These are phyloP conservation scores for Acrossocheilus wenchowensis DNA, from an alignment of 2,797 vertebrate species.

Conservation along the genomic window DNA sequence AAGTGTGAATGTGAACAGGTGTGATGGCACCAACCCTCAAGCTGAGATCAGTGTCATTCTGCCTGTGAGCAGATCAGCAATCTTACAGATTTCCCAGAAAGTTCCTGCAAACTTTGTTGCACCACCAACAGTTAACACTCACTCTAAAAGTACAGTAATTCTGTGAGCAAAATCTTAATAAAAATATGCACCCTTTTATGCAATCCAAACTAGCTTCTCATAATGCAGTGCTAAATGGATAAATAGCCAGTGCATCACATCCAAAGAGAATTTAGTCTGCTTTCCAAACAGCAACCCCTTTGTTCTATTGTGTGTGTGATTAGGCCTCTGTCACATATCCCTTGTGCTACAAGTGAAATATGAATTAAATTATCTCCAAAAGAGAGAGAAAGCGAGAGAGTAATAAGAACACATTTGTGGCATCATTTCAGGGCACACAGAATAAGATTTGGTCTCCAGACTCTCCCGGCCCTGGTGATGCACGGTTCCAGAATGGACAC, in stretches of 20 bases:
- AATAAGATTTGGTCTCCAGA: slow-evolving; percentile 79
- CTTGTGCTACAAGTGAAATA: slow-evolving; percentile 90
- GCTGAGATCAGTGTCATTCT: not conserved
- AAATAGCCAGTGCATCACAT: slow-evolving; percentile 13
- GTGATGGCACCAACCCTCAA: not conserved
- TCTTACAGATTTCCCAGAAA: slow-evolving; percentile 6
- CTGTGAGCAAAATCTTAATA: not conserved
- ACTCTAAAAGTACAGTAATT: slow-evolving; percentile 1
- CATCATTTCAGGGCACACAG: slow-evolving; percentile 79
- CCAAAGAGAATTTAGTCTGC: slow-evolving; percentile 32
- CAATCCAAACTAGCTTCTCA: slow-evolving; percentile 18
- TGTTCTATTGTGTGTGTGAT: slow-evolving; percentile 57
- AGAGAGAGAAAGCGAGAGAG: slow-evolving; percentile 67
- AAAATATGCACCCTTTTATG: not conserved
- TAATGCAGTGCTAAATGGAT: slow-evolving; percentile 24
- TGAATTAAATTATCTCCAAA: slow-evolving; percentile 88
- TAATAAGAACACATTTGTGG: slow-evolving; percentile 83
- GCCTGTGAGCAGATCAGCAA: not conserved
- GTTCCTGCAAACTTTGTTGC: not conserved
- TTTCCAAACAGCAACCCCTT: slow-evolving; percentile 42
- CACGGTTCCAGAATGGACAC: slow-evolving; percentile 51
- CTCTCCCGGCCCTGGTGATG: slow-evolving; percentile 31
- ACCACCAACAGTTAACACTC: not conserved
- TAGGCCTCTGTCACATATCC: slow-evolving; percentile 59
- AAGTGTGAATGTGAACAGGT: slow-evolving; percentile 3